Evolutionary conservation across 2,797 vertebrate species (phyloP).

Genomic region (Taenioides sp.): DNA sequence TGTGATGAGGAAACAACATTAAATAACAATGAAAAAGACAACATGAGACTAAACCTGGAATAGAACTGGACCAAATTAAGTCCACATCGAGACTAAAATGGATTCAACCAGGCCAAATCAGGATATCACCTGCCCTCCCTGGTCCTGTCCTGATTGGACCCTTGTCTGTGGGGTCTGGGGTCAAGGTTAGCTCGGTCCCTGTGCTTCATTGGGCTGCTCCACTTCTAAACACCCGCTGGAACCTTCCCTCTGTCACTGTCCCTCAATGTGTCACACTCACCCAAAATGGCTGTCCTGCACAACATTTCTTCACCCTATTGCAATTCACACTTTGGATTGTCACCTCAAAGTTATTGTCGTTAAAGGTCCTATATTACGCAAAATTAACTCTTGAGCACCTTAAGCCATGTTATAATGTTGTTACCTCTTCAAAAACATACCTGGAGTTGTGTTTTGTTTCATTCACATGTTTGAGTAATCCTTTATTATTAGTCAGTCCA

Average conservation of each 20-base stretch:
- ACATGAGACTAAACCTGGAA: not conserved
- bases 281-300: constrained; percentile 55
- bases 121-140: not conserved
- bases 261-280: constrained; percentile 59
- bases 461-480: too few relatives aligned
- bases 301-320: constrained; percentile 60
- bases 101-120: not conserved
- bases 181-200: constrained; percentile 55
- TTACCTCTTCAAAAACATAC: too few relatives aligned
- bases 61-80: too few relatives aligned
- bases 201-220: constrained; percentile 52
- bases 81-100: not conserved
- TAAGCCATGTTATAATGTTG: too few relatives aligned
- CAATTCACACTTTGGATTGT: constrained; percentile 25
- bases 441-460: too few relatives aligned
- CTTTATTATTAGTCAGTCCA: too few relatives aligned
- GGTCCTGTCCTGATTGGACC: constrained; percentile 17
- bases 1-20: too few relatives aligned
- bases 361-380: too few relatives aligned
- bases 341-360: not conserved
- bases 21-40: too few relatives aligned
- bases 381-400: too few relatives aligned
- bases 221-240: constrained; percentile 58
- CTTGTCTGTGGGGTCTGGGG: constrained; percentile 42
- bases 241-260: constrained; percentile 66